phyloP scores from a whole-genome alignment of 2,888 invertebrate species.

The Andrena haemorrhoa region DNA sequence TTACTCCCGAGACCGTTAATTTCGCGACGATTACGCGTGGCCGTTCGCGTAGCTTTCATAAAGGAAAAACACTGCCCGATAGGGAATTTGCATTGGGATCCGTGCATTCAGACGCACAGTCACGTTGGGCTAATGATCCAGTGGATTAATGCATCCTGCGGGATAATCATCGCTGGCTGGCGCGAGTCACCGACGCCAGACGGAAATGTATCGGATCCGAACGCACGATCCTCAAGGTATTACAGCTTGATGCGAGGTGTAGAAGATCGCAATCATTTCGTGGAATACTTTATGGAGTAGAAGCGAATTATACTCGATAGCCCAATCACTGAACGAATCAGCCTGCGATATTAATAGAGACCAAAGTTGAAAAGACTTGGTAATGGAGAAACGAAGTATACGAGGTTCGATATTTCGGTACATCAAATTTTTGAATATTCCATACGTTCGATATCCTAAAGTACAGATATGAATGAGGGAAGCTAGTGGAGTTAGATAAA shows the following conservation, averaged over 20 bases:
- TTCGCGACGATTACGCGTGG: neutral
- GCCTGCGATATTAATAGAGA: too few relatives aligned
- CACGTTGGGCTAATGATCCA: neutral
- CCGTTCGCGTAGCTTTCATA: neutral
- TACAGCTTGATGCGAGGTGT: neutral
- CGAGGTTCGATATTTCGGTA: too few relatives aligned
- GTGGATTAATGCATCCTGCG: conserved; percentile 21
- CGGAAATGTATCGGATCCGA: conserved; percentile 23
- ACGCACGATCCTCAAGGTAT: conserved; percentile 1
- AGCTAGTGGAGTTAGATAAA: too few relatives aligned
- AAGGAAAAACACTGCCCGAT: neutral
- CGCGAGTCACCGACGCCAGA: neutral
- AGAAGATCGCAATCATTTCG: neutral
- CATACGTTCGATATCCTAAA: too few relatives aligned
- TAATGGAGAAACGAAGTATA: too few relatives aligned
- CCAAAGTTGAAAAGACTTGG: too few relatives aligned
- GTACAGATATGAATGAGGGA: too few relatives aligned
- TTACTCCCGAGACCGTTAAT: conserved; percentile 13
- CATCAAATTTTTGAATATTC: too few relatives aligned
- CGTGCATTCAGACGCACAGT: conserved; percentile 1
- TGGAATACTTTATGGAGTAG: neutral
- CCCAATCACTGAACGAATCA: neutral
- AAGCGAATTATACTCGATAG: neutral
- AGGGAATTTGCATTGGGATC: conserved; percentile 27
- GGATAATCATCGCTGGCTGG: conserved; percentile 2